Evolutionary conservation across 2,797 vertebrate species (phyloP).

Genomic region (Onychomys torridus): DNA sequence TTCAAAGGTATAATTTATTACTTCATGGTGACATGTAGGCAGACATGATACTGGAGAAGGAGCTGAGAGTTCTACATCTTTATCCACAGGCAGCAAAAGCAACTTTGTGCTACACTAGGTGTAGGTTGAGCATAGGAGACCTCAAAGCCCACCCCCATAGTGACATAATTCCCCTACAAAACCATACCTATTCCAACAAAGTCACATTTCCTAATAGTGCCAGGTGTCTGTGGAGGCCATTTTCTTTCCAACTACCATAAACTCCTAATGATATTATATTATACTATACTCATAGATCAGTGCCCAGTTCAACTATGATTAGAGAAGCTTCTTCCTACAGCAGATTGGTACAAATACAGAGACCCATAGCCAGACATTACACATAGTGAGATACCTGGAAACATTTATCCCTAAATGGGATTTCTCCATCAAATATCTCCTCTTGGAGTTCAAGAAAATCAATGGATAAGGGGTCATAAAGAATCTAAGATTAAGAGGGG

Average conservation of each 20-base stretch:
- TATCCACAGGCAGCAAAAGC: not conserved
- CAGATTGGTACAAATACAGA: no score
- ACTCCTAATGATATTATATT: not conserved
- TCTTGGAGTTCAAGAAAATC: not conserved
- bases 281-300: not conserved
- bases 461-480: not conserved
- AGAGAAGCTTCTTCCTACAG: not conserved
- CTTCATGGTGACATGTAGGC: not conserved
- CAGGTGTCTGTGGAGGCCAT: not conserved
- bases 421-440: not conserved
- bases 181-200: not conserved
- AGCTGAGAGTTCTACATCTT: not conserved
- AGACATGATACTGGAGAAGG: not conserved
- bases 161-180: not conserved
- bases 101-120: not conserved
- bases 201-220: not conserved
- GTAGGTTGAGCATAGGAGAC: not conserved
- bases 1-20: not conserved
- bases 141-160: not conserved
- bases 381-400: not conserved
- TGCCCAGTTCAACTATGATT: not conserved
- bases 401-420: not conserved
- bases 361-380: not conserved
- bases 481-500: not conserved
- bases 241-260: not conserved